These are phyloP conservation scores for Mobula birostris DNA, from an alignment of 2,113 vertebrate species.

Conservation along the genomic window DNA sequence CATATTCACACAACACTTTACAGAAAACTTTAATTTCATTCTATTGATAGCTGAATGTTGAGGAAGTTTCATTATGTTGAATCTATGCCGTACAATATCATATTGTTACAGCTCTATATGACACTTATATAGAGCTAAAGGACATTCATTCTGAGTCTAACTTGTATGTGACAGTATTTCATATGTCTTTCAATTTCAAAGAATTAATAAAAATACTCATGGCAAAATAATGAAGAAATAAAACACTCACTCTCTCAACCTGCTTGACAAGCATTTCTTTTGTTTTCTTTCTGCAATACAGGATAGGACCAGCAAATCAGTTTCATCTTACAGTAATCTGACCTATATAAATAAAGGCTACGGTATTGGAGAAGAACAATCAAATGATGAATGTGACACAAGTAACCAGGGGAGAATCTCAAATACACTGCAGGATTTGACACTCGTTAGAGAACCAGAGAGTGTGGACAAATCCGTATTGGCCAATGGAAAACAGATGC, in stretches of 20 bases:
- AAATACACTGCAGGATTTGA: slow-evolving; percentile 37
- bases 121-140: not conserved
- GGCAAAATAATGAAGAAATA: not conserved
- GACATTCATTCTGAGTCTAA: not conserved
- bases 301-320: slow-evolving; percentile 48
- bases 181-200: not conserved
- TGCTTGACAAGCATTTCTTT: not conserved
- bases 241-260: not conserved
- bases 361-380: slow-evolving; percentile 47
- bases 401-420: not conserved
- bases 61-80: not conserved
- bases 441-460: slow-evolving; percentile 29
- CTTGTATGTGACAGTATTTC: not conserved
- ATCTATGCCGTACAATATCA: not conserved
- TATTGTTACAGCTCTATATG: too few relatives aligned
- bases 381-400: not conserved
- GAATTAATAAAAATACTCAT: not conserved
- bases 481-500: slow-evolving; percentile 34
- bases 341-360: slow-evolving; percentile 48
- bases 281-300: slow-evolving; percentile 43
- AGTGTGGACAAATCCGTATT: slow-evolving; percentile 11
- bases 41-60: not conserved
- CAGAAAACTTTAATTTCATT: too few relatives aligned
- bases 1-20: not conserved
- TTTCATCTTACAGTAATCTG: slow-evolving; percentile 48